phyloP scores from a whole-genome alignment of 2,113 vertebrate genomes.

The Sylvilagus bachmani region DNA sequence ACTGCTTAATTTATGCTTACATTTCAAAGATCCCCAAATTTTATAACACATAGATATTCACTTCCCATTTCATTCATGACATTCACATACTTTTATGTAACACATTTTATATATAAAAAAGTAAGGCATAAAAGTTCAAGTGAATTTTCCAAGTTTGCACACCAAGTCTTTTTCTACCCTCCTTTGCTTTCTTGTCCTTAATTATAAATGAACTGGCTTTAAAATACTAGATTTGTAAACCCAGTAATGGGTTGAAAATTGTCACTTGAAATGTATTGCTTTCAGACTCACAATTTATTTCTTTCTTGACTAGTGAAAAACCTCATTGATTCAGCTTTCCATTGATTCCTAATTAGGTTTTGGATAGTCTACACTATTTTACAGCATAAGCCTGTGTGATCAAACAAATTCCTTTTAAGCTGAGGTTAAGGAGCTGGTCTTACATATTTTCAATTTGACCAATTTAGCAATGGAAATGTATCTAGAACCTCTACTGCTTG shows the following conservation, averaged over 20 bases:
- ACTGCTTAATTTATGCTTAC: background rate
- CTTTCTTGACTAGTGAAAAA: background rate
- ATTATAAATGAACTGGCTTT: background rate
- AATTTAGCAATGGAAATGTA: background rate
- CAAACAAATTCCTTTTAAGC: background rate
- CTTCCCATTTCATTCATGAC: background rate
- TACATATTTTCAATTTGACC: background rate
- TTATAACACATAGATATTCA: background rate
- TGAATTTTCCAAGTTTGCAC: background rate
- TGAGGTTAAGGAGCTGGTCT: background rate
- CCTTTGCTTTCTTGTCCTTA: background rate
- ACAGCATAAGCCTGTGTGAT: background rate
- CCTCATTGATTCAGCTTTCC: background rate
- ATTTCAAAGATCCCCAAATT: background rate
- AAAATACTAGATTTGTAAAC: background rate
- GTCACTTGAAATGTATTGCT: background rate
- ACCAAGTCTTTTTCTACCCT: background rate
- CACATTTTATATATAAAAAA: background rate
- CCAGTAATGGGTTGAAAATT: background rate
- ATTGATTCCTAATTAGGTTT: background rate
- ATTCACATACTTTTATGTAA: background rate
- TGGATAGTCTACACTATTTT: background rate
- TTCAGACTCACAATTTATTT: background rate
- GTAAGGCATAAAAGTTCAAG: background rate
- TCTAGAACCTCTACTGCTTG: background rate